A percentile compares a stretch with the other conserved stretches of the same genome.
phyloP scores from a whole-genome alignment of 2,888 invertebrate species.

The Andrena fulva region DNA sequence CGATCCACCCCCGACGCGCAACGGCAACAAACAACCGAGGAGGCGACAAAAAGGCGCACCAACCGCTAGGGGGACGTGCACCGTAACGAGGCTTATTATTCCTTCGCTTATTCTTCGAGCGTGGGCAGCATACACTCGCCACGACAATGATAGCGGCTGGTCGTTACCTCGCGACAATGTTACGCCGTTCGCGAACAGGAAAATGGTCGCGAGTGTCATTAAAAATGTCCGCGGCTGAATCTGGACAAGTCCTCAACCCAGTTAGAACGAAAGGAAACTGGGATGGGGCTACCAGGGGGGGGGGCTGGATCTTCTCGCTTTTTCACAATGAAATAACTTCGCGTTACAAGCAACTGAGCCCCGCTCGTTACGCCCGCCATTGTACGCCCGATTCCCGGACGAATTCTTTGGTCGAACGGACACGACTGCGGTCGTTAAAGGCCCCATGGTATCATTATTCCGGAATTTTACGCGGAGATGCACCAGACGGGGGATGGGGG shows the following conservation, averaged over 20 bases:
- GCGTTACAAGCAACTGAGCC: slow-evolving; percentile 40
- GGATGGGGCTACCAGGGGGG: neutral
- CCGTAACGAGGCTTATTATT: slow-evolving; percentile 28
- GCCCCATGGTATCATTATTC: slow-evolving; percentile 47
- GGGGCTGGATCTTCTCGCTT: neutral
- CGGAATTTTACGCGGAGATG: slow-evolving; percentile 44
- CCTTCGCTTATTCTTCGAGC: neutral
- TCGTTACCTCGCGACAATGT: slow-evolving; percentile 55
- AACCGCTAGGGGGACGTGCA: neutral
- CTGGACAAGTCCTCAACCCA: slow-evolving; percentile 71
- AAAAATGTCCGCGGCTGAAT: slow-evolving; percentile 75
- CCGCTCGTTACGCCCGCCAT: slow-evolving; percentile 35
- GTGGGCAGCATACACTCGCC: slow-evolving; percentile 22
- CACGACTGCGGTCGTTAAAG: slow-evolving; percentile 40
- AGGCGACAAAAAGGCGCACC: neutral
- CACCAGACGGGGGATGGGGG: slow-evolving; percentile 9
- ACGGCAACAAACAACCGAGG: no score
- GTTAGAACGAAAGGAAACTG: slow-evolving; percentile 50
- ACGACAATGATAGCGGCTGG: slow-evolving; percentile 42
- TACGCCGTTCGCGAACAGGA: slow-evolving; percentile 35
- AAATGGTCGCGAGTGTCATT: slow-evolving; percentile 63
- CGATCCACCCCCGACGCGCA: no score
- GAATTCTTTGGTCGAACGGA: slow-evolving; percentile 37
- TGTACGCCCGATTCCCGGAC: slow-evolving; percentile 26
- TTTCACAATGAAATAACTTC: slow-evolving; percentile 66